These are phyloP conservation scores for Cryptocephalus primarius DNA, from an alignment of 2,888 invertebrate genomes.

Conservation along the genomic window DNA sequence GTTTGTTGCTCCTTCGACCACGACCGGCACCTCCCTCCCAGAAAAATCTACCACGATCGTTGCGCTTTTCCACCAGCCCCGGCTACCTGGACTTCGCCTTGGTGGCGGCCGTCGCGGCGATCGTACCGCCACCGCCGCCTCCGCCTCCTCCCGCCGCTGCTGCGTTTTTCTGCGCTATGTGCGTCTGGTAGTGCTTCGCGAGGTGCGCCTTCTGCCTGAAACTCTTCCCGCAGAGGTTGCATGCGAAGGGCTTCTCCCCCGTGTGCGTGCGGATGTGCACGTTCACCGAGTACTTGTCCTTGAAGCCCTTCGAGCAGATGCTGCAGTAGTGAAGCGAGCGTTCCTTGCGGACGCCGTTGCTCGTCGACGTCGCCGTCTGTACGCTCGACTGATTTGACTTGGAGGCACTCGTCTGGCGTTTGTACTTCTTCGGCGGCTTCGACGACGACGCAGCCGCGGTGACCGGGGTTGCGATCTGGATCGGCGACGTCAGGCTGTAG, in stretches of 20 bases:
- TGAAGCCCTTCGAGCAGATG: conserved; percentile 88
- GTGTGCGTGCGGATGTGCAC: conserved; percentile 97
- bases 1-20: no score
- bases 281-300: conserved; percentile 94
- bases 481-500: conserved; percentile 31
- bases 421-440: conserved; percentile 61
- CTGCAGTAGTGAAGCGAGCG: conserved; percentile 84
- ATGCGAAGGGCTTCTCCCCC: conserved; percentile 94
- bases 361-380: conserved; percentile 46
- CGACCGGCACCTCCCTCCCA: neutral
- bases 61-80: neutral
- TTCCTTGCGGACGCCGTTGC: conserved; percentile 71
- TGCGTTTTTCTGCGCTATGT: conserved; percentile 74
- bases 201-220: conserved; percentile 87
- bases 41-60: neutral
- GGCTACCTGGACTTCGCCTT: conserved; percentile 36
- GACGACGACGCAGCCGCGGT: conserved; percentile 37
- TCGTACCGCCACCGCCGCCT: neutral
- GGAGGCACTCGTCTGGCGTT: conserved; percentile 42
- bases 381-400: conserved; percentile 8
- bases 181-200: conserved; percentile 88
- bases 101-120: conserved; percentile 18
- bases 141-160: conserved; percentile 42
- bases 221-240: conserved; percentile 86
- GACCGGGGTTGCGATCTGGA: conserved; percentile 41